A percentile compares a stretch with the other conserved stretches of the same genome.
Conservation (phyloP, 2,797 vertebrate genomes). For the Staurois parvus region DNA sequence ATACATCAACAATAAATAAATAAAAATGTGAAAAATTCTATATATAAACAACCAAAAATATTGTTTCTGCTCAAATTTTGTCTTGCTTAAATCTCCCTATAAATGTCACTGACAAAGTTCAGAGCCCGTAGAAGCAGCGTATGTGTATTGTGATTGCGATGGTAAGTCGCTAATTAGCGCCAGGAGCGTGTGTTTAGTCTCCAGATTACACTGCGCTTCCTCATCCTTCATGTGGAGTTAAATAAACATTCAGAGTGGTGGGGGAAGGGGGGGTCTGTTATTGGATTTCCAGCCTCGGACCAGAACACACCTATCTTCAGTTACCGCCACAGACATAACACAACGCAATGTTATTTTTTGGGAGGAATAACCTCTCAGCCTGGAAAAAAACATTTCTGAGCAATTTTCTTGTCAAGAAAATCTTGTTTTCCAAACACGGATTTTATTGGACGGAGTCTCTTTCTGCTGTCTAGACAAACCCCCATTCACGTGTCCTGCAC, state of each 20-base stretch:
- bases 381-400: neutral
- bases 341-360: neutral
- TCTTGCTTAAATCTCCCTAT: too few relatives aligned
- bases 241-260: neutral
- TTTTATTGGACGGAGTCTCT: neutral
- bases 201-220: constrained; percentile 66
- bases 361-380: neutral
- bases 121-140: neutral
- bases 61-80: too few relatives aligned
- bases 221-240: neutral
- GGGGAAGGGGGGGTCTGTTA: neutral
- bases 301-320: neutral
- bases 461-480: neutral
- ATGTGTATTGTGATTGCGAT: constrained; percentile 2
- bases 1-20: too few relatives aligned
- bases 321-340: neutral
- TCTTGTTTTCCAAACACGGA: neutral
- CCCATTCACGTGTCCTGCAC: neutral
- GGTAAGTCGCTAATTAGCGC: constrained; percentile 4
- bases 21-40: too few relatives aligned
- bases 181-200: constrained; percentile 34
- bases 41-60: too few relatives aligned
- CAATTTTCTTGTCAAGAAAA: constrained; percentile 8
- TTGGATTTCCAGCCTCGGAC: neutral
- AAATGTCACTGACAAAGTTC: neutral